Evolutionary conservation across 1,140 invertebrate genomes (phyloP).

Genomic region (Platyura marginata): DNA sequence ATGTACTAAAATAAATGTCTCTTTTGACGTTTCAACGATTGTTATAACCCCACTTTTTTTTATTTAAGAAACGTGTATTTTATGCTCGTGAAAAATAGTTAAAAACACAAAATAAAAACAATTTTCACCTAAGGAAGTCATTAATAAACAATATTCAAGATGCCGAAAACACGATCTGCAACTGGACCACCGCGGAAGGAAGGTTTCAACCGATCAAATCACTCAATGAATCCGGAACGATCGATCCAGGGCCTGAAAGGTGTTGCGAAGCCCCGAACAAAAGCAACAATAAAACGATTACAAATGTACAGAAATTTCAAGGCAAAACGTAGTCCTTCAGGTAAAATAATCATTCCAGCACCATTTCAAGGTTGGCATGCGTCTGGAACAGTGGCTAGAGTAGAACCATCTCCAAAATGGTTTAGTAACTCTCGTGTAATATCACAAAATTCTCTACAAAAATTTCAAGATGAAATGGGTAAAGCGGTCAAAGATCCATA

Average conservation of each 20-base stretch:
- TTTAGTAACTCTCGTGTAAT: slow-evolving; percentile 89
- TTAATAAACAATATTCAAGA: slow-evolving; percentile 18
- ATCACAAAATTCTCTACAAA: slow-evolving; percentile 85
- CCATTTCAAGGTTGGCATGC: slow-evolving; percentile 75
- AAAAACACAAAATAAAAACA: no score
- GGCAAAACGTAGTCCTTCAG: slow-evolving; percentile 73
- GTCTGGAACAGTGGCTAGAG: slow-evolving; percentile 80
- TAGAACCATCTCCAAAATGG: slow-evolving; percentile 97
- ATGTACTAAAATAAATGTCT: no score
- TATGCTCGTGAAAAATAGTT: no score
- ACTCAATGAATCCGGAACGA: slow-evolving; percentile 80
- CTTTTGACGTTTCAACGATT: no score
- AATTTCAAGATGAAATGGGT: slow-evolving; percentile 91
- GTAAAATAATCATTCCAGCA: slow-evolving; percentile 85
- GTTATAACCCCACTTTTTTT: no score
- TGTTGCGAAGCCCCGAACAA: slow-evolving; percentile 68
- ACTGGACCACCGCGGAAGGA: slow-evolving; percentile 50
- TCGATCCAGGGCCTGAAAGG: slow-evolving; percentile 58
- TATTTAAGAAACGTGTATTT: no score
- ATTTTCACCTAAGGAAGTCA: no score
- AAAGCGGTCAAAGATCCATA: slow-evolving; percentile 92
- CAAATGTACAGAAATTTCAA: slow-evolving; percentile 98
- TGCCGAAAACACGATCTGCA: slow-evolving; percentile 51
- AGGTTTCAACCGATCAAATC: slow-evolving; percentile 56
- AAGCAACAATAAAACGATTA: slow-evolving; percentile 85